These are phyloP conservation scores for Cathartes aura DNA, from an alignment of 2,113 vertebrate genomes.

Conservation along the genomic window DNA sequence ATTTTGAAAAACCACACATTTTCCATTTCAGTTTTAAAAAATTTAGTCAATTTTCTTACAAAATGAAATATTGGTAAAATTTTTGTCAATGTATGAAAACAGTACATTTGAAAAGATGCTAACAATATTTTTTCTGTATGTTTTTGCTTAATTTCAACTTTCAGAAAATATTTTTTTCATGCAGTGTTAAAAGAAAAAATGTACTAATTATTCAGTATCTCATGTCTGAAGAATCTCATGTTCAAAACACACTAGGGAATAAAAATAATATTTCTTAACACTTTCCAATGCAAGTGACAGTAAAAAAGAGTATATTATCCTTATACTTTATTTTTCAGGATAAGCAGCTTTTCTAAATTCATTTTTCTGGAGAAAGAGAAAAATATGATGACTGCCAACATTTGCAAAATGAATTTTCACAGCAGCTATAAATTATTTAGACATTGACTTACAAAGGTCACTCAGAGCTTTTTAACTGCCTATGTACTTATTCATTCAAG, in stretches of 20 bases:
- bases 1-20: neutral
- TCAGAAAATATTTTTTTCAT: neutral
- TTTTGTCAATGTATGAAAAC: neutral
- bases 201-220: neutral
- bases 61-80: neutral
- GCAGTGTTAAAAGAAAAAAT: neutral
- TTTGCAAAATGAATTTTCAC: neutral
- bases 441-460: neutral
- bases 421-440: conserved; percentile 8
- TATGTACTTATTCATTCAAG: neutral
- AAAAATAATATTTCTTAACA: neutral
- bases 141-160: neutral
- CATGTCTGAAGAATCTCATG: neutral
- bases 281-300: neutral
- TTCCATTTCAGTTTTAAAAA: neutral
- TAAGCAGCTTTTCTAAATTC: neutral
- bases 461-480: neutral
- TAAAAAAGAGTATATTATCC: neutral
- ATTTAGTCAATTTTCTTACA: neutral
- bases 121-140: neutral
- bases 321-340: neutral
- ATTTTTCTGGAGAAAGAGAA: neutral
- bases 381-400: neutral
- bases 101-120: neutral
- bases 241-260: neutral